A percentile compares a stretch with the other conserved stretches of the same genome.
phyloP scores from a whole-genome alignment of 2,113 vertebrate genomes.

The Zosterops lateralis region DNA sequence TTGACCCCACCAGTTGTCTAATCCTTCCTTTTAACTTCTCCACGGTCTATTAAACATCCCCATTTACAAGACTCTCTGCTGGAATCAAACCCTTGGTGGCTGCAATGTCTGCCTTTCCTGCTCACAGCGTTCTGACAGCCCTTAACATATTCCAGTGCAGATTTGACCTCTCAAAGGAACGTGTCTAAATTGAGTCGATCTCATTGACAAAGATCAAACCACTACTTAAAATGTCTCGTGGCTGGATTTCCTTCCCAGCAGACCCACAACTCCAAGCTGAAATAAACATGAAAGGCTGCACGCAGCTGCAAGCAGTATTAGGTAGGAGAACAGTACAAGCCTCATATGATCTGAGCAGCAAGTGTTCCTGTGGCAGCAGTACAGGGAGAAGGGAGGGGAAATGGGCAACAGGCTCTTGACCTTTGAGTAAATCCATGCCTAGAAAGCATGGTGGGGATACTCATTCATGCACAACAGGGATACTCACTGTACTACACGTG shows the following conservation, averaged over 20 bases:
- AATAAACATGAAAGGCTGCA: constrained; percentile 12
- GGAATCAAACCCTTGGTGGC: constrained; percentile 19
- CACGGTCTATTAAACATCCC: constrained; percentile 66
- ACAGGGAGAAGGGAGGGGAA: neutral
- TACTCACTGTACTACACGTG: neutral
- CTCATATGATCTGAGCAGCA: neutral
- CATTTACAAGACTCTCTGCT: constrained; percentile 42
- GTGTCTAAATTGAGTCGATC: neutral
- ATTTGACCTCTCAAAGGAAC: neutral
- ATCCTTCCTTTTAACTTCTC: constrained; percentile 65
- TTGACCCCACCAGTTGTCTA: constrained; percentile 48
- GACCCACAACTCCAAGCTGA: neutral
- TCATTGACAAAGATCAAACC: constrained; percentile 54
- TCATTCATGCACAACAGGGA: accelerated
- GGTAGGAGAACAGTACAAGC: neutral
- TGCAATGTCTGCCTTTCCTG: constrained; percentile 11
- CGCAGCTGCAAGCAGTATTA: neutral
- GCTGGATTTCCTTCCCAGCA: constrained; percentile 38
- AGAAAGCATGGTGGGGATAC: neutral
- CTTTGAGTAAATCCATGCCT: neutral
- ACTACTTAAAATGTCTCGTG: constrained; percentile 47
- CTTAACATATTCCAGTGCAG: neutral
- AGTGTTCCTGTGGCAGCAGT: neutral
- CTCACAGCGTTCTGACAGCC: constrained; percentile 34
- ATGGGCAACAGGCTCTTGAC: neutral